Conservation (phyloP, 2,797 vertebrate genomes). For the Bryconaethiops microstoma region DNA sequence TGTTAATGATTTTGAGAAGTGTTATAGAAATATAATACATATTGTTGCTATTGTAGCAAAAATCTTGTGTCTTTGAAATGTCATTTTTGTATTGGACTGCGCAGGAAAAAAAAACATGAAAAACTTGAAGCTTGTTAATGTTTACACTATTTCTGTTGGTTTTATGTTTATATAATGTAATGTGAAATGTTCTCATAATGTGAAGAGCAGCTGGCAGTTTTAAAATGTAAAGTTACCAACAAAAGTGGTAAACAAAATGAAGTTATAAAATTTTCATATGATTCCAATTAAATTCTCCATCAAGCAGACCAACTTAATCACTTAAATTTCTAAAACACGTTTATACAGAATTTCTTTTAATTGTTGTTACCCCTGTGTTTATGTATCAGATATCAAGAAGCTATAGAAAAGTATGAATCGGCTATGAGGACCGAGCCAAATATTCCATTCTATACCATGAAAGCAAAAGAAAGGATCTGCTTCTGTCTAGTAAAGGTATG, state of each 20-base stretch:
- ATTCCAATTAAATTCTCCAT: neutral
- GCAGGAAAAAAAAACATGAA: too few species aligned
- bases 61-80: neutral
- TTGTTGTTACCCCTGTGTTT: neutral
- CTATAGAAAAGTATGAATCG: conserved; percentile 79
- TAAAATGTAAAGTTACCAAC: neutral
- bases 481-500: conserved; percentile 81
- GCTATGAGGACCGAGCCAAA: conserved; percentile 80
- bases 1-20: neutral
- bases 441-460: conserved; percentile 74
- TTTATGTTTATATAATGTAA: neutral
- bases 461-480: conserved; percentile 83
- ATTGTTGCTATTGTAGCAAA: neutral
- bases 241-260: too few species aligned
- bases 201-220: neutral
- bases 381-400: conserved; percentile 75
- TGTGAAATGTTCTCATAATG: neutral
- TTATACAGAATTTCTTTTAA: neutral
- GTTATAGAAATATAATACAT: neutral
- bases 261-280: neutral
- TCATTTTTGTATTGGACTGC: neutral
- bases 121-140: neutral
- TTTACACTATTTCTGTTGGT: neutral
- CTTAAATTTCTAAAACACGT: neutral
- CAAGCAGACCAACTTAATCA: neutral